Base-by-base conservation (phyloP, 2,888 invertebrate genomes). In the Orchesella flavescens region DNA sequence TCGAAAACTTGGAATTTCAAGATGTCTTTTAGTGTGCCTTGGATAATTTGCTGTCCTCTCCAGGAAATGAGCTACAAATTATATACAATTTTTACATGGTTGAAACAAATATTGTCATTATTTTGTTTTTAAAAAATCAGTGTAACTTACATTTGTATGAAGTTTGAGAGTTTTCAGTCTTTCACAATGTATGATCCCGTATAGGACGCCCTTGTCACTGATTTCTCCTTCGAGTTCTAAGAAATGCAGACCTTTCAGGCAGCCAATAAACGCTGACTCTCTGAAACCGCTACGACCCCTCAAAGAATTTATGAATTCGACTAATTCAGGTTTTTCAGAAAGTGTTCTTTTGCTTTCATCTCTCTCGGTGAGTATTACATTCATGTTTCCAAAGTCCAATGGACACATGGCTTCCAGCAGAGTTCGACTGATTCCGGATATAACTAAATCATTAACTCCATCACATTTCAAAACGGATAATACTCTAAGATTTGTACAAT, bases 161-260 rank as follows among this genome's bases (percentile, higher is more conserved):
- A 75, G 23, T 3, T 46, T 10, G 2, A 75, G 15, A 24, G 7
- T 44, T 59, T 49, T 17, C 9, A 75, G 53, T 65, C 23, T 17
- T n/a, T 65, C n/a, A 49, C 75, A 75, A n/a, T 24, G 13, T 10
- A 53, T 49, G 12, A 75, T 24, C 23, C 75, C 65, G 21, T 24
- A 65, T 17, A 75, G 12, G 17, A 75, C 13, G 5, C 46, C 19
- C 13, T 17, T 63, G 21, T 75, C 75, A 24, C 44, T 75, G 15
- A 65, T 24, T 23, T 49, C 44, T 2, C 63, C 55, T 43, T 75
- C 66, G 4, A 75, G 2, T 43, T 19, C 21, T 1, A 63, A 23
- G 3, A 49, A 7, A 5, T 49, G 65, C 53, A 75, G 46, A 65
- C 65, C 75, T 75, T 9, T 13, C 15, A 65, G 21, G 24, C 21